These are phyloP conservation scores for Mycalesis mineus DNA, from an alignment of 2,888 invertebrate genomes.

Conservation along the genomic window DNA sequence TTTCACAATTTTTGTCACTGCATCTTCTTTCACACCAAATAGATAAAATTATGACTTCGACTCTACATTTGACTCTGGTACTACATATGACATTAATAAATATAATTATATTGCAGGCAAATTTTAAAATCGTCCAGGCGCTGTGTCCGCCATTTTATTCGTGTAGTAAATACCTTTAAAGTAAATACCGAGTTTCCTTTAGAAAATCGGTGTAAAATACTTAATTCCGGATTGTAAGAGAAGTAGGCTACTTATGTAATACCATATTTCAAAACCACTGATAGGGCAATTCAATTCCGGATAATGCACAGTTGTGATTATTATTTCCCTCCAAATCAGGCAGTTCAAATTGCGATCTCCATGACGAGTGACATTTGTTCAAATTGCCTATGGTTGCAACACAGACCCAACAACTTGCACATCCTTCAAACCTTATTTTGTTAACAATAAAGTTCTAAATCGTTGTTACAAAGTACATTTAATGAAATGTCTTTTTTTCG, in stretches of 20 bases:
- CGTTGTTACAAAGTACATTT: constrained; percentile 29
- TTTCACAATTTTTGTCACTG: no score
- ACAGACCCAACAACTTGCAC: background rate
- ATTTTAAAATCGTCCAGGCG: no score
- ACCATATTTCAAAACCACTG: background rate
- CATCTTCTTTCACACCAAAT: no score
- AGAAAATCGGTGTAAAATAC: no score
- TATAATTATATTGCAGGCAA: no score
- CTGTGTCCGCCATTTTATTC: no score
- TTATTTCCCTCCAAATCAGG: constrained; percentile 64
- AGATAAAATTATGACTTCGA: no score
- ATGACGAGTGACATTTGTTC: constrained; percentile 70
- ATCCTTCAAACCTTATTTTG: background rate
- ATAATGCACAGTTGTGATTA: constrained; percentile 32
- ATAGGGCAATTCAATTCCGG: constrained; percentile 19
- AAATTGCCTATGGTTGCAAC: constrained; percentile 55
- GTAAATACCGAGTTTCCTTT: no score
- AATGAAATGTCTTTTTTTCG: constrained; percentile 55
- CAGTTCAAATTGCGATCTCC: constrained; percentile 64
- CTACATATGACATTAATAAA: no score
- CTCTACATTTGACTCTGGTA: no score
- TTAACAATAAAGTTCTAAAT: constrained; percentile 30
- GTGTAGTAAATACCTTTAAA: no score
- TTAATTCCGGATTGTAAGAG: background rate
- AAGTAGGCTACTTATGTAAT: background rate